phyloP scores from a whole-genome alignment of 2,888 invertebrate species.

The Silvanus unidentatus region DNA sequence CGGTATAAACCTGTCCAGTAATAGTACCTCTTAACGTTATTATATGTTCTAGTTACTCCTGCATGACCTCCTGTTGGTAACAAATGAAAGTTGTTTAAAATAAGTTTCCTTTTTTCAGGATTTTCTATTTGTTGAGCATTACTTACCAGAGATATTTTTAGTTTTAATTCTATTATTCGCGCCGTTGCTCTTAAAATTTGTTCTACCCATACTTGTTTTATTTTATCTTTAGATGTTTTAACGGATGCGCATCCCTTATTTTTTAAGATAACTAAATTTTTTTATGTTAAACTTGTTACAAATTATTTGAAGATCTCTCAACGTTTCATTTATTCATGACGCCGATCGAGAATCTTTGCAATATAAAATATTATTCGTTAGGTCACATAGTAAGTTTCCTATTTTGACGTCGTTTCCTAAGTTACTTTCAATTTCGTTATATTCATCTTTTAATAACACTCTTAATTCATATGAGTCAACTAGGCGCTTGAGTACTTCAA shows the following conservation, averaged over 20 bases:
- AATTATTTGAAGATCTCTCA: constrained; percentile 7
- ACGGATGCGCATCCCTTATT: constrained; percentile 6
- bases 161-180: no score
- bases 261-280: constrained; percentile 11
- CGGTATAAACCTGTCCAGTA: constrained; percentile 17
- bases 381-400: constrained; percentile 4
- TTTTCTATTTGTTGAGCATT: constrained; percentile 11
- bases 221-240: neutral
- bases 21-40: constrained; percentile 16
- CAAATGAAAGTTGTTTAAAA: constrained; percentile 24
- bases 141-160: constrained; percentile 13
- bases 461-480: constrained; percentile 9
- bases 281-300: constrained; percentile 9
- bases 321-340: constrained; percentile 5
- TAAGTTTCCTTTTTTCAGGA: constrained; percentile 13
- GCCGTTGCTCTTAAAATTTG: no score
- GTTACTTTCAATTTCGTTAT: neutral
- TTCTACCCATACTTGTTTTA: no score
- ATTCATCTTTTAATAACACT: neutral
- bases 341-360: constrained; percentile 8
- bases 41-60: constrained; percentile 19
- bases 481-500: constrained; percentile 11
- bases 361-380: constrained; percentile 6
- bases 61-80: constrained; percentile 24
- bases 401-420: neutral